phyloP scores from a whole-genome alignment of 2,113 vertebrate species.

The Gracilinanus agilis region DNA sequence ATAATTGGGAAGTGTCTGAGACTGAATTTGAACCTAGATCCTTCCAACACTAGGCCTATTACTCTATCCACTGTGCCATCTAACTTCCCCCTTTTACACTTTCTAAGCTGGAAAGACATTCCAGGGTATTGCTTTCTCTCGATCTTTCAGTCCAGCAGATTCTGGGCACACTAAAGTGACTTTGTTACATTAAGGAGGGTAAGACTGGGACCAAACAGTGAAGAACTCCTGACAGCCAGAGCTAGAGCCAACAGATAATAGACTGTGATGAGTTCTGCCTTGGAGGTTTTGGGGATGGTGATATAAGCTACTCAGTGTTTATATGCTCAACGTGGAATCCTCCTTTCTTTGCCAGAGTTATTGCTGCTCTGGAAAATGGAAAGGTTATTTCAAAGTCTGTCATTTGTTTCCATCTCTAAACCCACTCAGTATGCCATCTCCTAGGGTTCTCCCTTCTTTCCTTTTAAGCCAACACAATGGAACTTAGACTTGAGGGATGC shows the following conservation, averaged over 20 bases:
- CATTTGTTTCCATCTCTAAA: background rate
- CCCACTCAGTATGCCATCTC: background rate
- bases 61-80: no score
- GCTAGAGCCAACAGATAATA: slow-evolving; percentile 7
- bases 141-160: background rate
- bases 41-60: no score
- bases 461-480: background rate
- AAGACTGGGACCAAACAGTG: background rate
- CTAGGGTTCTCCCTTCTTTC: background rate
- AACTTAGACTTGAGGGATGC: background rate
- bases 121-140: background rate
- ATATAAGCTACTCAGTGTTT: background rate
- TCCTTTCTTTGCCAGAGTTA: slow-evolving; percentile 15
- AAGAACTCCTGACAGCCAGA: background rate
- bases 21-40: no score
- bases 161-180: background rate
- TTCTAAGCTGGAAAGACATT: background rate
- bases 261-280: slow-evolving; percentile 40
- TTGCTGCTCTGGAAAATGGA: slow-evolving; percentile 40
- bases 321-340: background rate
- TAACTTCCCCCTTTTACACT: background rate
- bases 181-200: background rate
- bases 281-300: background rate
- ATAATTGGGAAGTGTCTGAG: no score
- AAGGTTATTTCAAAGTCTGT: slow-evolving; percentile 22